Evolutionary conservation across 2,888 invertebrate species (phyloP).

Genomic region (Cheilosia impressa): DNA sequence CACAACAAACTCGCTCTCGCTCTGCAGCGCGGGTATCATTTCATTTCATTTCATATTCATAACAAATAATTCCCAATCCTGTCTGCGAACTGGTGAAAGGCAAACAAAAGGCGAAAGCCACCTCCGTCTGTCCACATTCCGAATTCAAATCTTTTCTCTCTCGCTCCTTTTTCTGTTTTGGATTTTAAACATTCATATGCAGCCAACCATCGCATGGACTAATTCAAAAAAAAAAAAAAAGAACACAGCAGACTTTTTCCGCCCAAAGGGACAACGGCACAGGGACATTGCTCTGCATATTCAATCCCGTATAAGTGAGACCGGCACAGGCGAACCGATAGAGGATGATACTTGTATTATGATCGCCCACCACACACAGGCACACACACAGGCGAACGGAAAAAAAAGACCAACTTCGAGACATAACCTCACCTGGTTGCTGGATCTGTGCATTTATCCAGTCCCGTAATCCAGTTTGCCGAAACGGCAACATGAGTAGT

Average conservation of each 20-base stretch:
- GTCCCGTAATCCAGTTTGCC: constrained; percentile 54
- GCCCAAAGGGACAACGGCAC: constrained; percentile 48
- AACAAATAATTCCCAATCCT: constrained; percentile 57
- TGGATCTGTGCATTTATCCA: constrained; percentile 11
- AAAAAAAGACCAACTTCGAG: constrained; percentile 29
- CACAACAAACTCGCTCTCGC: neutral
- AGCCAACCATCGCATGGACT: neutral
- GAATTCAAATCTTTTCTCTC: neutral
- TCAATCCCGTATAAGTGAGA: constrained; percentile 29
- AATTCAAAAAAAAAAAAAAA: neutral
- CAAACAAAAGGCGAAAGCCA: constrained; percentile 30
- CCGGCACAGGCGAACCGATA: neutral
- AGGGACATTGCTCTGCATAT: constrained; percentile 53
- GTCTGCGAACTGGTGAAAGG: constrained; percentile 25
- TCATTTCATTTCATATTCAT: constrained; percentile 44
- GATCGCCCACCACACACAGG: constrained; percentile 11
- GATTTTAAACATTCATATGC: neutral
- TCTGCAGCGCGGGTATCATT: constrained; percentile 1
- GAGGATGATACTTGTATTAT: constrained; percentile 17
- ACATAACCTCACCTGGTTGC: constrained; percentile 58
- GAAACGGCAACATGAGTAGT: constrained; percentile 67
- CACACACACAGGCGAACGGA: neutral
- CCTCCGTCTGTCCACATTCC: neutral
- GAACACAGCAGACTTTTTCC: constrained; percentile 15
- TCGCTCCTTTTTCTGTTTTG: too few species aligned